A percentile compares a stretch with the other conserved stretches of the same genome.
Evolutionary conservation across 2,797 vertebrate genomes (phyloP).

Genomic region (Spizella passerina): DNA sequence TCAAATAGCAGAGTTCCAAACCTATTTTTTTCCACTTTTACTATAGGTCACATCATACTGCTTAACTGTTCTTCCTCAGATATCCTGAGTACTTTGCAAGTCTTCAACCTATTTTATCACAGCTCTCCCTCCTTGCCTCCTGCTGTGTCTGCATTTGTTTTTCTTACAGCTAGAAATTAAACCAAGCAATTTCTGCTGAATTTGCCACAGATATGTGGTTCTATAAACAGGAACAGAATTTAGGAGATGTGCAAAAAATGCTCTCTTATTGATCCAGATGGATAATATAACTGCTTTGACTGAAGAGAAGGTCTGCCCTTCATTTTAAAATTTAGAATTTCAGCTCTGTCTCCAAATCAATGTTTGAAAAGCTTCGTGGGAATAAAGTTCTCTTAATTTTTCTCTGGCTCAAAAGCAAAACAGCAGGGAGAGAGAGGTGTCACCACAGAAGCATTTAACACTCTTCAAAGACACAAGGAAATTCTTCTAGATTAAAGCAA

Average conservation of each 20-base stretch:
- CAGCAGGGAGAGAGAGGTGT: background rate
- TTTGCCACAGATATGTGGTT: rapidly evolving
- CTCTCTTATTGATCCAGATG: background rate
- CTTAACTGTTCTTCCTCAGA: background rate
- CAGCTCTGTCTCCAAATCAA: background rate
- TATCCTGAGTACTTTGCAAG: background rate
- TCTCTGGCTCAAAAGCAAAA: background rate
- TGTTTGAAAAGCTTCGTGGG: background rate
- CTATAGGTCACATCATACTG: background rate
- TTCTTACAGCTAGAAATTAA: conserved; percentile 1
- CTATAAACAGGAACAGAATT: background rate
- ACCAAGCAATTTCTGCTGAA: background rate
- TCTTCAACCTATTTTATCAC: background rate
- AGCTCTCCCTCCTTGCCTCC: background rate
- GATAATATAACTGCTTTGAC: background rate
- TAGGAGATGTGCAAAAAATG: background rate
- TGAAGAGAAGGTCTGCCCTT: background rate
- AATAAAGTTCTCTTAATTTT: background rate
- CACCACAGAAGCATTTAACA: background rate
- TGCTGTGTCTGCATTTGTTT: background rate
- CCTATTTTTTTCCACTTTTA: background rate
- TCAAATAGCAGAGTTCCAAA: background rate
- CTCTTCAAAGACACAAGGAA: background rate
- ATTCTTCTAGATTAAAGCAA: background rate
- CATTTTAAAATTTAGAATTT: background rate